Evolutionary conservation across 2,888 invertebrate genomes (phyloP), one percentile per base, ranked within the genome.

Genomic region (Steinernema carpocapsae): DNA sequence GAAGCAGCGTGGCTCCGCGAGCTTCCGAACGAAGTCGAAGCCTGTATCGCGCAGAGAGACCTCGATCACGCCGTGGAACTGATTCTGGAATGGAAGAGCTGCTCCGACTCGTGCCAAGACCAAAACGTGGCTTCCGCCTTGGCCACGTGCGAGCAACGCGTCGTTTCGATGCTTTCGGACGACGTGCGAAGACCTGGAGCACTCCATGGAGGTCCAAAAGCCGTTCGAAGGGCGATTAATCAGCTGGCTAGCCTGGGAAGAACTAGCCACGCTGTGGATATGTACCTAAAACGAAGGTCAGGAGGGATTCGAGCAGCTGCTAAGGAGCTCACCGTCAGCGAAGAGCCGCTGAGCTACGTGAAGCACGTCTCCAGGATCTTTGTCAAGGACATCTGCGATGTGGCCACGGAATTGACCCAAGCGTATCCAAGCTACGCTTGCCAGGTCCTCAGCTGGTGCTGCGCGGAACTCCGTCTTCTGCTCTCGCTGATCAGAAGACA

Each of bases 381-480:
- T 56, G 59, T 79, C 71, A 80, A 78, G 37, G 82, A 83, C 7
- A 84, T 86, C 22, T 74, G 79, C 42, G 85, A 86, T 32, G 82
- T 85, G 24, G 77, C 80, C 70, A 80, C 77, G 19, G 85, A 85
- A 71, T 84, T 64, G 17, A 82, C 76, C 71, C 75, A 29, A 51
- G 74, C 6, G 79, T 84, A 73, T 78, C 81, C 0, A 77, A 83
- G 71, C 78, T 64, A 82, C 72, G 83, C 81, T 43, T 83, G 83
- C 56, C 78, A 80, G 96, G 82, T 86, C 17, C 77, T 86, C 10
- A 82, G 83, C 74, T 87, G 86, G 85, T 82, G 84, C 75, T 83
- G 83, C 12, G 80, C 80, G 43, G 88, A 87, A 73, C 72, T 87
- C 78, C 82, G 80, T 29, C 77, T 80, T 12, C 79, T 87, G 17